Conservation (phyloP, 2,113 vertebrate genomes). For the Saguinus midas region DNA sequence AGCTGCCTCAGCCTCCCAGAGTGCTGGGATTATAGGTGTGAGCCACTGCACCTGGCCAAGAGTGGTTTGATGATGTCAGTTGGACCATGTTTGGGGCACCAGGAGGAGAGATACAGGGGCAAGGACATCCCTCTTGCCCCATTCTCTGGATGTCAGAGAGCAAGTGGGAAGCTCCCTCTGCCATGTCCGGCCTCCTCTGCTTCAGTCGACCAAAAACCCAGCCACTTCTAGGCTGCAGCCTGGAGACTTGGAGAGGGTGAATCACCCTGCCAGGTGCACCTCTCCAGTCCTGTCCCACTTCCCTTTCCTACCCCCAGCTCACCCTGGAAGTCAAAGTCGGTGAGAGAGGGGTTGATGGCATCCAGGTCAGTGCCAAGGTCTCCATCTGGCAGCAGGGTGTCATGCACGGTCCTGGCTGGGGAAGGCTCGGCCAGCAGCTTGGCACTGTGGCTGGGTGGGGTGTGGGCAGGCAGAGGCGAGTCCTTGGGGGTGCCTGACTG, state of each 20-base stretch:
- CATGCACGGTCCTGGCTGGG: conserved; percentile 85
- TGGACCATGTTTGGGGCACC: background rate
- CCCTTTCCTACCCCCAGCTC: conserved; percentile 23
- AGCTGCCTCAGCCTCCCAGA: too few relatives aligned
- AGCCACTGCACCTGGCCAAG: rapidly evolving
- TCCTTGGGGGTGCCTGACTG: conserved; percentile 82
- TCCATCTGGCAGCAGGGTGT: conserved; percentile 88
- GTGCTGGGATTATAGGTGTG: too few relatives aligned
- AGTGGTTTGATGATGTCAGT: background rate
- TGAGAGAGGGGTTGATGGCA: conserved; percentile 94
- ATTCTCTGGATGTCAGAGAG: background rate
- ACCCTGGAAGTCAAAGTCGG: conserved; percentile 96
- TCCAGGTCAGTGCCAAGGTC: conserved; percentile 92
- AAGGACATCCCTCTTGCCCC: background rate
- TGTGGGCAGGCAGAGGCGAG: conserved; percentile 87
- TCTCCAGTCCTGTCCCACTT: background rate
- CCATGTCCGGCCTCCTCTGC: background rate
- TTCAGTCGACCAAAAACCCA: background rate
- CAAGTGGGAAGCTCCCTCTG: background rate
- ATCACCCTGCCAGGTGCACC: background rate
- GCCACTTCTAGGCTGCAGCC: background rate
- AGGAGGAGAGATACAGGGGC: background rate
- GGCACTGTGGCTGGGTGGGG: conserved; percentile 83
- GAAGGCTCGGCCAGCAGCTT: conserved; percentile 84
- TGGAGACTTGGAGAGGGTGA: background rate